A percentile compares a stretch with the other conserved stretches of the same genome.
These are phyloP conservation scores for Amyelois transitella DNA, from an alignment of 1,140 invertebrate species.

Conservation along the genomic window DNA sequence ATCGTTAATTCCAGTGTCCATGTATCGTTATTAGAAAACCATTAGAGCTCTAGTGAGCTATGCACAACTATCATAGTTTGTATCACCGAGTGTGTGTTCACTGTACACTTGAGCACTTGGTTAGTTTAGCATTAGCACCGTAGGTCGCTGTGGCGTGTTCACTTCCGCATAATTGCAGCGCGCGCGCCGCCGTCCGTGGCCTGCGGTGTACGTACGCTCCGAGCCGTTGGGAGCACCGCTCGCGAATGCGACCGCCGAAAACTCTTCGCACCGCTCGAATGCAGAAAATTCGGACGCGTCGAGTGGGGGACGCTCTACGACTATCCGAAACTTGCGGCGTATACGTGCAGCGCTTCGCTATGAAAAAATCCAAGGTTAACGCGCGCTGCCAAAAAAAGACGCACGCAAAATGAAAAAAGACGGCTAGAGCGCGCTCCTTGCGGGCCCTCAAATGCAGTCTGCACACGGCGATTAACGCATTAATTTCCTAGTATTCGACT, in stretches of 20 bases:
- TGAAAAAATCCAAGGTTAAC: conserved; percentile 73
- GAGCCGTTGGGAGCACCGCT: conserved; percentile 58
- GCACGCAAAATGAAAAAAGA: conserved; percentile 68
- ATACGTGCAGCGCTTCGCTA: conserved; percentile 70
- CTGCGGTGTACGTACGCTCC: conserved; percentile 45
- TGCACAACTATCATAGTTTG: conserved; percentile 68
- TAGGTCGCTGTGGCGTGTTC: conserved; percentile 41
- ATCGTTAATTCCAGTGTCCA: conserved; percentile 60
- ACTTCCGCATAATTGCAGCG: conserved; percentile 67
- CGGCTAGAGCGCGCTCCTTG: conserved; percentile 64
- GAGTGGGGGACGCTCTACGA: conserved; percentile 71
- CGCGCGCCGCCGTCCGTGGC: conserved; percentile 39
- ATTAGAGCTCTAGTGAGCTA: conserved; percentile 50
- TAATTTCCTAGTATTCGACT: conserved; percentile 1
- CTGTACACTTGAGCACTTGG: conserved; percentile 57
- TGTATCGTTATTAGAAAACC: conserved; percentile 50
- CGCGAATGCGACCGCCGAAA: conserved; percentile 71
- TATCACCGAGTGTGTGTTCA: conserved; percentile 61
- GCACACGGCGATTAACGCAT: conserved; percentile 32
- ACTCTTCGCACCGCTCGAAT: conserved; percentile 63
- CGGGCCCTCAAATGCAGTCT: conserved; percentile 66
- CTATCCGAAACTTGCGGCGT: conserved; percentile 69
- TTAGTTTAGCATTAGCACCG: conserved; percentile 38
- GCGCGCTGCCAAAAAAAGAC: conserved; percentile 72
- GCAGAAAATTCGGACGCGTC: conserved; percentile 71